Evolutionary conservation across 92 coral and sea anemone genomes (phyloP).

Genomic region (Diadumene lineata): DNA sequence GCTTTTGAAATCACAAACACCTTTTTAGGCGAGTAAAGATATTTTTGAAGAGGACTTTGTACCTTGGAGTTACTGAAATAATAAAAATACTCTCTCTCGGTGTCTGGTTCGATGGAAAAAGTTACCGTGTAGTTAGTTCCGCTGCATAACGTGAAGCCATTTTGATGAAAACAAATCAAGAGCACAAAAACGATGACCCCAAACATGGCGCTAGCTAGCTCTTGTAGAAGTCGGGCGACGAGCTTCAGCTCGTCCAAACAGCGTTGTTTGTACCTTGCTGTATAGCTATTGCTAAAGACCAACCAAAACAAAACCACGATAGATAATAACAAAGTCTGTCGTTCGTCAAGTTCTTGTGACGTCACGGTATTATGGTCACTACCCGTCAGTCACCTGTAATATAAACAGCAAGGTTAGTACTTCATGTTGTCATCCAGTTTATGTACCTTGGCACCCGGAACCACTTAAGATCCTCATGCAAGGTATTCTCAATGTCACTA

Average conservation of each 20-base stretch:
- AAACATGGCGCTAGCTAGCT: neutral
- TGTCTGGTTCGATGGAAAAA: slow-evolving; percentile 15
- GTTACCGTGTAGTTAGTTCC: neutral
- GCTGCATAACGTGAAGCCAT: neutral
- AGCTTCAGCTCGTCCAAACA: neutral
- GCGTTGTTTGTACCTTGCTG: slow-evolving; percentile 16
- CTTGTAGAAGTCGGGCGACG: neutral
- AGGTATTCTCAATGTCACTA: too few relatives aligned
- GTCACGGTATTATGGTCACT: slow-evolving; percentile 4
- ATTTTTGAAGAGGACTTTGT: slow-evolving; percentile 41
- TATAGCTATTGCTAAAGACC: slow-evolving; percentile 5
- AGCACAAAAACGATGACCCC: neutral
- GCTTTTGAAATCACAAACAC: slow-evolving; percentile 64
- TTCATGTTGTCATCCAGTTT: neutral
- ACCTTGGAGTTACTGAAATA: slow-evolving; percentile 38
- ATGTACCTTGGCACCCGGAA: neutral
- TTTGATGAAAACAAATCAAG: neutral
- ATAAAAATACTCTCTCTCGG: slow-evolving; percentile 36
- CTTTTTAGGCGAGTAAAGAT: slow-evolving; percentile 38
- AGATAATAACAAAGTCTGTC: neutral
- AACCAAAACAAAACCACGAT: slow-evolving; percentile 15
- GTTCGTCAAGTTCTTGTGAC: neutral
- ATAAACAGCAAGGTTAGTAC: neutral
- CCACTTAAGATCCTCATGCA: too few relatives aligned
- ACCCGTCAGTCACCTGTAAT: slow-evolving; percentile 14